Percentiles rank a stretch among this genome's conserved stretches.
These are phyloP conservation scores for Phoenicopterus ruber DNA, from an alignment of 2,113 vertebrate genomes.

Conservation along the genomic window DNA sequence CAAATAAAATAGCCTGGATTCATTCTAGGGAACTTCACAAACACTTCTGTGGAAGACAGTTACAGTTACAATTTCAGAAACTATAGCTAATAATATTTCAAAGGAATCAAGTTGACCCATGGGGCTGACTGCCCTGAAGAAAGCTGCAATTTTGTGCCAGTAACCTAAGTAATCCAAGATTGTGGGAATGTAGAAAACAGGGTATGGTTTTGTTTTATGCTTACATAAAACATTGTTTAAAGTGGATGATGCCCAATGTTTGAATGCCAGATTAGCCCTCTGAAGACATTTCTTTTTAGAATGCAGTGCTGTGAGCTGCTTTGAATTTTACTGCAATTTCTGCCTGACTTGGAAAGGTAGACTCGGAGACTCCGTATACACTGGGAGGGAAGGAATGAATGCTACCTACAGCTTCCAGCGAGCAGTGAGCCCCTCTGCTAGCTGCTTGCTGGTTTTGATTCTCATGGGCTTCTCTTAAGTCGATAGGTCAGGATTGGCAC, in stretches of 20 bases:
- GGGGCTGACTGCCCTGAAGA: neutral
- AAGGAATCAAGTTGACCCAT: neutral
- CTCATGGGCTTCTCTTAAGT: neutral
- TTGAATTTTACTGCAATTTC: neutral
- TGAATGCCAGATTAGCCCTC: neutral
- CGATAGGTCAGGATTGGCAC: neutral
- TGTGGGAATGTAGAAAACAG: neutral
- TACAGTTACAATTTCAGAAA: neutral
- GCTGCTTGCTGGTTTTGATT: fast-evolving
- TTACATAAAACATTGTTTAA: neutral
- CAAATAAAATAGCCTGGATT: neutral
- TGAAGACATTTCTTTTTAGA: neutral
- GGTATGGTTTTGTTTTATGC: slow-evolving; percentile 21
- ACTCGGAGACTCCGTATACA: fast-evolving
- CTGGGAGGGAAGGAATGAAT: neutral
- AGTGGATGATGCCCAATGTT: neutral
- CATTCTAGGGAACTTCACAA: neutral
- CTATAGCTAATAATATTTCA: neutral
- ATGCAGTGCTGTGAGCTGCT: neutral
- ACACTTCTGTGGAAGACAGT: neutral
- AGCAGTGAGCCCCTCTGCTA: neutral
- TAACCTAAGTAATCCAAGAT: neutral
- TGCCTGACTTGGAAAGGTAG: neutral
- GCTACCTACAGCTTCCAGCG: neutral
- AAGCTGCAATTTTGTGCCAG: neutral